Evolutionary conservation across 2,797 vertebrate species (phyloP).

Genomic region (Micromesistius poutassou): DNA sequence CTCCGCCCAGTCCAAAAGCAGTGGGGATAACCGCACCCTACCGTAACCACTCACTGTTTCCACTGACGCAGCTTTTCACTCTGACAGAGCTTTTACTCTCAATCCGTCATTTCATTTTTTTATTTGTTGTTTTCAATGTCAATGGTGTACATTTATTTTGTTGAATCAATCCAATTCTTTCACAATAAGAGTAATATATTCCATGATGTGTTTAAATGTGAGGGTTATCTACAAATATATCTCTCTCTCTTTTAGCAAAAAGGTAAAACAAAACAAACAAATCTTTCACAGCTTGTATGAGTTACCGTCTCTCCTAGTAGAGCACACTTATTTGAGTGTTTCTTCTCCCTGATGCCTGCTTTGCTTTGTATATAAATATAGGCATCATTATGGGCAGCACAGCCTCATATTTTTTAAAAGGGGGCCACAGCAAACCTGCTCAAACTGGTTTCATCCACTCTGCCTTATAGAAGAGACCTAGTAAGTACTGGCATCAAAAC

Average conservation of each 20-base stretch:
- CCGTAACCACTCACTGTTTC: constrained; percentile 53
- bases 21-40: constrained; percentile 51
- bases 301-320: not conserved
- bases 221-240: not conserved
- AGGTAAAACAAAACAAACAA: too few species aligned
- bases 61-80: constrained; percentile 30
- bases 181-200: not conserved
- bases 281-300: not conserved
- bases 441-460: constrained; percentile 1
- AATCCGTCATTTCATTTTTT: not conserved
- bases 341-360: not conserved
- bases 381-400: not conserved
- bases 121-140: not conserved
- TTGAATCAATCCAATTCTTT: not conserved
- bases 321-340: not conserved
- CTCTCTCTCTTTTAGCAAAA: not conserved
- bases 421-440: constrained; percentile 6
- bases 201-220: not conserved
- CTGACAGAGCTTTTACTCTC: not conserved
- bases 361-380: not conserved
- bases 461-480: not conserved
- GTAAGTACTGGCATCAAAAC: not conserved
- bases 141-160: not conserved
- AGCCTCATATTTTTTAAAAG: not conserved
- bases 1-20: constrained; percentile 35